Evolutionary conservation across 92 coral and sea anemone genomes (phyloP), one percentile per base, ranked within the genome.

Genomic region (Paramuricea clavata): DNA sequence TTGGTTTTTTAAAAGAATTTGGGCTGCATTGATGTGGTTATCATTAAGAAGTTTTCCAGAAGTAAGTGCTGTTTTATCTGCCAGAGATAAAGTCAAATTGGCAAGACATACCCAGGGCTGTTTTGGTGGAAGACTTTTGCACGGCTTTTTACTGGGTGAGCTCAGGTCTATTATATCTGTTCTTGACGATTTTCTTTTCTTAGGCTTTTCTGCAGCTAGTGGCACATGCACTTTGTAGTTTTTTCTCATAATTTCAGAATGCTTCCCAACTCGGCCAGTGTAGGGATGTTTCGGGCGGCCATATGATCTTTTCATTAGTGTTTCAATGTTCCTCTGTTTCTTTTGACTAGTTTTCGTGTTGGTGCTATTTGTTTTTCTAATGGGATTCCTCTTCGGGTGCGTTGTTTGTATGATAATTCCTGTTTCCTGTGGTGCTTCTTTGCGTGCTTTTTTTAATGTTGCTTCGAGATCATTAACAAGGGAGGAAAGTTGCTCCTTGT

Each of bases 231-330:
- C 39, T 28, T 65, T 65, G 72, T 6, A 62, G 70, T 62, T 23
- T 62, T 26, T 28, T 39, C 17, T 65, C 72, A 65, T 65, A 11
- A 33, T 28, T 65, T 65, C 39, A 28, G 72, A 39, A 65, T 65
- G 72, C 72, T 65, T 65, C 39, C 72, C 39, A 27, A 54, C 50
- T 28, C 86, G 30, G 26, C 86, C 77, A 19, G 59, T 65, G 50
- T 35, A 25, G 36, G 76, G 86, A 27, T 81, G 86, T 81, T 62
- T 81, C 34, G 61, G 43, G 19, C 86, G 76, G 59, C 86, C 86
- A 65, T 64, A 82, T 9, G 22, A 25, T 82, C 77, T 82, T 23
- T 56, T 21, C 21, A 16, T 82, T 13, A 82, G 65, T 30, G 34
- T 35, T 81, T 71, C 0, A 28, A 54, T 22, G 12, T 50, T 50